These are phyloP conservation scores for Poecilus cupreus DNA, from an alignment of 2,888 invertebrate species.

Conservation along the genomic window DNA sequence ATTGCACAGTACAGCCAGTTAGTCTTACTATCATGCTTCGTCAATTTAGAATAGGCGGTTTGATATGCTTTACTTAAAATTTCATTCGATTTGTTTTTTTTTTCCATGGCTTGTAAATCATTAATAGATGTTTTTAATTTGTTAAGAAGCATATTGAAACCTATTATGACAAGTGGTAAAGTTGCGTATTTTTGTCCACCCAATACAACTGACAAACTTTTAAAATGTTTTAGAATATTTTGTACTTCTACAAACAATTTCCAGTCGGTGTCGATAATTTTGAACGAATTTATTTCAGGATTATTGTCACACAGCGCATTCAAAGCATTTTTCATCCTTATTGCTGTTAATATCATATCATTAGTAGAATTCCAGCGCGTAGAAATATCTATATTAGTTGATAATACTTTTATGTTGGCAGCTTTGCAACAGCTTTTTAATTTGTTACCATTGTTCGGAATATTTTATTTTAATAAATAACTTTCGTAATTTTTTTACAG, in stretches of 20 bases:
- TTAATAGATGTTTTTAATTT: background rate
- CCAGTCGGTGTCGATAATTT: conserved; percentile 52
- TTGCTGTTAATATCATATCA: background rate
- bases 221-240: conserved; percentile 52
- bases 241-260: conserved; percentile 38
- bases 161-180: conserved; percentile 31
- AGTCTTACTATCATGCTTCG: conserved; percentile 22
- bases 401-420: conserved; percentile 3
- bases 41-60: background rate
- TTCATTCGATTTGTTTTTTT: background rate
- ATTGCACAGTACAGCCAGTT: conserved; percentile 64
- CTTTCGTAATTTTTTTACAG: background rate
- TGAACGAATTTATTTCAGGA: conserved; percentile 43
- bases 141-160: conserved; percentile 44
- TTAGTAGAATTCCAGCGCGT: conserved; percentile 17
- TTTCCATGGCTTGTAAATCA: background rate
- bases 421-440: conserved; percentile 15
- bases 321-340: conserved; percentile 46
- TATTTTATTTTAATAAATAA: background rate
- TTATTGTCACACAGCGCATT: conserved; percentile 52
- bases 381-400: conserved; percentile 35
- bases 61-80: background rate
- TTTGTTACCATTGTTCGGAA: conserved; percentile 12
- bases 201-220: conserved; percentile 54
- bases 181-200: conserved; percentile 58